Percentiles rank a stretch among this genome's conserved stretches.
These are phyloP conservation scores for Crypturellus tataupa DNA, from an alignment of 2,797 vertebrate species.

Conservation along the genomic window DNA sequence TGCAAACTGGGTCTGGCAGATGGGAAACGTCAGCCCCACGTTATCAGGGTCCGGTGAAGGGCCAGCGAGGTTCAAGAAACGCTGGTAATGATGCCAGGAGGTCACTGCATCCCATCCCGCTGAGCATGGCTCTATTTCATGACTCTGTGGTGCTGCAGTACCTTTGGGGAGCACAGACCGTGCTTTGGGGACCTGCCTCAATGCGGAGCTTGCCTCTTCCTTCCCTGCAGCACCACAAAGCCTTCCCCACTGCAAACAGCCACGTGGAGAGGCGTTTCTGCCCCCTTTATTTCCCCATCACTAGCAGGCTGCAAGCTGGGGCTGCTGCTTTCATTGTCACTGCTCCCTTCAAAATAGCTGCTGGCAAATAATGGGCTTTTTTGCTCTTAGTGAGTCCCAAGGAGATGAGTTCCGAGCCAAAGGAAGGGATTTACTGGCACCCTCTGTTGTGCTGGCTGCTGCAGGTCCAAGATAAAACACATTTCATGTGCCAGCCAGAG, in stretches of 20 bases:
- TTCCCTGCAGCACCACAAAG: not conserved
- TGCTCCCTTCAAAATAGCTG: not conserved
- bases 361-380: not conserved
- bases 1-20: not conserved
- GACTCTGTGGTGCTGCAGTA: not conserved
- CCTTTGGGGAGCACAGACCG: not conserved
- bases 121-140: not conserved
- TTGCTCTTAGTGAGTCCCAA: not conserved
- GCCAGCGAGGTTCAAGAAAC: accelerated
- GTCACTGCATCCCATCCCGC: not conserved
- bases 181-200: not conserved
- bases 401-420: accelerated
- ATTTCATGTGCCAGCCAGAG: not conserved
- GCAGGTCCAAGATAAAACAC: not conserved
- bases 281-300: accelerated
- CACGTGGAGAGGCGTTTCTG: not conserved
- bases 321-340: not conserved
- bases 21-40: not conserved
- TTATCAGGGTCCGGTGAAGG: not conserved
- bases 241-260: not conserved
- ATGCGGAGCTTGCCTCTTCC: not conserved
- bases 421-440: not conserved
- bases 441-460: not conserved
- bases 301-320: not conserved
- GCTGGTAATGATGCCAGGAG: not conserved